These are phyloP conservation scores for Galerucella nymphaeae DNA, from an alignment of 2,888 invertebrate genomes.

Conservation along the genomic window DNA sequence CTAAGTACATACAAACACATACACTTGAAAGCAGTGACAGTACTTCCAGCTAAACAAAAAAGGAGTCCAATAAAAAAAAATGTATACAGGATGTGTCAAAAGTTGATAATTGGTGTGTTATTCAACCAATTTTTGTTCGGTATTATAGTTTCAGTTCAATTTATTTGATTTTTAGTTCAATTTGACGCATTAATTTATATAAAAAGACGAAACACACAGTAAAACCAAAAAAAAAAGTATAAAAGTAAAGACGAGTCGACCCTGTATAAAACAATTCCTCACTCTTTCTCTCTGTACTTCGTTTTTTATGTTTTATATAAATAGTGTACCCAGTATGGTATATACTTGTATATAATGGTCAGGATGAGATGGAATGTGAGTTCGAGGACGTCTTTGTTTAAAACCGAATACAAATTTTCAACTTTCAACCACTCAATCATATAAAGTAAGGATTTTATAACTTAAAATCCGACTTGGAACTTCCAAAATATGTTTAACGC, in stretches of 20 bases:
- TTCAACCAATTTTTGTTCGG: too few species aligned
- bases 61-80: too few species aligned
- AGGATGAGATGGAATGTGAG: slow-evolving; percentile 1
- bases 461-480: background rate
- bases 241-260: background rate
- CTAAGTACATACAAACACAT: slow-evolving; percentile 33
- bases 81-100: background rate
- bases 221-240: too few species aligned
- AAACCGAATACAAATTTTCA: background rate
- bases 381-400: background rate
- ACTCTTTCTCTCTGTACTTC: slow-evolving; percentile 20
- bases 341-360: slow-evolving; percentile 13
- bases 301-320: slow-evolving; percentile 23
- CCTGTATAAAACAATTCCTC: slow-evolving; percentile 17
- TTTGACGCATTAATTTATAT: too few species aligned
- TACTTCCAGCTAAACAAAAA: background rate
- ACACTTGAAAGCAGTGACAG: slow-evolving; percentile 6
- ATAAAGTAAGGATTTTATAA: slow-evolving; percentile 8
- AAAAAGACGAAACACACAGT: too few species aligned
- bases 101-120: too few species aligned
- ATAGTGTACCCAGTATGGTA: slow-evolving; percentile 27
- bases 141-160: too few species aligned
- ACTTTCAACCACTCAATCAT: slow-evolving; percentile 12
- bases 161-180: too few species aligned
- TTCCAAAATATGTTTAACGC: slow-evolving; percentile 13